Evolutionary conservation across 2,797 vertebrate species (phyloP).

Genomic region (Chrysocyon brachyurus): DNA sequence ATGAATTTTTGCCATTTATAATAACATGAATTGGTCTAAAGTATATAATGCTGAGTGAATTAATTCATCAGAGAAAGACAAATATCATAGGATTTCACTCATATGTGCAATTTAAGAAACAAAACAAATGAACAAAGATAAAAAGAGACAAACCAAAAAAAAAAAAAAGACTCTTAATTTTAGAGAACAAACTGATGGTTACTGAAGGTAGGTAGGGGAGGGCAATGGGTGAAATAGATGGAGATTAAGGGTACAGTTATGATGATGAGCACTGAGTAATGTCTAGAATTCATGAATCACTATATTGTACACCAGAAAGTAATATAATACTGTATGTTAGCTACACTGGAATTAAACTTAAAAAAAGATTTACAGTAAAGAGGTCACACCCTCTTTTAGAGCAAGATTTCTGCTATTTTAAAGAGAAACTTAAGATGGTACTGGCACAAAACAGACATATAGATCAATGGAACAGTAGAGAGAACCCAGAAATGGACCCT

Average conservation of each 20-base stretch:
- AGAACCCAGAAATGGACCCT: too few species aligned
- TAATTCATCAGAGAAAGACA: neutral
- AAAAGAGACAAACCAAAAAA: neutral
- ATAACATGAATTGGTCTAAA: neutral
- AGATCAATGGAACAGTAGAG: too few species aligned
- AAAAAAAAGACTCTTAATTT: neutral
- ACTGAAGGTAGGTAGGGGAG: neutral
- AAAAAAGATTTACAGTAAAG: neutral
- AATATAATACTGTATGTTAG: neutral
- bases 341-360: neutral
- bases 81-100: neutral
- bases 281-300: neutral
- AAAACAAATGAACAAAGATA: neutral
- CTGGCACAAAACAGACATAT: too few species aligned
- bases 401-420: slow-evolving; percentile 38
- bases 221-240: neutral
- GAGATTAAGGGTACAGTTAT: neutral
- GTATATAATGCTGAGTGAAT: neutral
- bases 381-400: slow-evolving; percentile 23
- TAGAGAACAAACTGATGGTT: neutral
- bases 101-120: neutral
- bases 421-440: neutral
- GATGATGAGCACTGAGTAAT: neutral
- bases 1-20: neutral
- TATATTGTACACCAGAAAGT: neutral